phyloP scores from a whole-genome alignment of 2,113 vertebrate species.

The Suricata suricatta region DNA sequence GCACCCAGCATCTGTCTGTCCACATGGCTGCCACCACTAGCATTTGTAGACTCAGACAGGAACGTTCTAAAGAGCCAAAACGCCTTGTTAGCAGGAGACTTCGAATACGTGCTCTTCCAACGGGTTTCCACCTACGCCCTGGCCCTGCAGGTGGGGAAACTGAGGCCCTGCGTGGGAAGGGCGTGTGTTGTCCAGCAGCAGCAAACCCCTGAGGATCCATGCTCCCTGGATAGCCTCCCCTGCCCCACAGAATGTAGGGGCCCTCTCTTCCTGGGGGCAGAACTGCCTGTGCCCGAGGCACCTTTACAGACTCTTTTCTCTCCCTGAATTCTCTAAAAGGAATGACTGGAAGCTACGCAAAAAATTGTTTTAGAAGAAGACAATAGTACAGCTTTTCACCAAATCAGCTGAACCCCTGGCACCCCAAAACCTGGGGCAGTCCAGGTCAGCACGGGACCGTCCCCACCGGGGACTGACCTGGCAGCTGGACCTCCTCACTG shows the following conservation, averaged over 20 bases:
- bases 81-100: background rate
- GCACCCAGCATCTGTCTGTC: background rate
- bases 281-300: background rate
- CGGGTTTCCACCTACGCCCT: background rate
- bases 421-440: background rate
- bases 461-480: background rate
- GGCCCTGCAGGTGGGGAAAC: background rate
- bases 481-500: background rate
- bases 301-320: background rate
- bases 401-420: background rate
- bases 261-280: background rate
- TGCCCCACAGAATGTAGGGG: background rate
- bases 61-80: background rate
- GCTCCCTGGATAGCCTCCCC: background rate
- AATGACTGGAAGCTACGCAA: background rate
- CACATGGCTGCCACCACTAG: background rate
- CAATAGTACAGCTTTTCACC: background rate
- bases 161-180: background rate
- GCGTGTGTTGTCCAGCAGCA: background rate
- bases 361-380: background rate
- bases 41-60: accelerated
- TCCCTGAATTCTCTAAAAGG: background rate
- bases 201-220: background rate
- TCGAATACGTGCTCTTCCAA: background rate
- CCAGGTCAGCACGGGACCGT: background rate